Percentiles rank a stretch among this genome's conserved stretches.
These are phyloP conservation scores for Pinna nobilis DNA, from an alignment of 1,140 invertebrate species.

Conservation along the genomic window DNA sequence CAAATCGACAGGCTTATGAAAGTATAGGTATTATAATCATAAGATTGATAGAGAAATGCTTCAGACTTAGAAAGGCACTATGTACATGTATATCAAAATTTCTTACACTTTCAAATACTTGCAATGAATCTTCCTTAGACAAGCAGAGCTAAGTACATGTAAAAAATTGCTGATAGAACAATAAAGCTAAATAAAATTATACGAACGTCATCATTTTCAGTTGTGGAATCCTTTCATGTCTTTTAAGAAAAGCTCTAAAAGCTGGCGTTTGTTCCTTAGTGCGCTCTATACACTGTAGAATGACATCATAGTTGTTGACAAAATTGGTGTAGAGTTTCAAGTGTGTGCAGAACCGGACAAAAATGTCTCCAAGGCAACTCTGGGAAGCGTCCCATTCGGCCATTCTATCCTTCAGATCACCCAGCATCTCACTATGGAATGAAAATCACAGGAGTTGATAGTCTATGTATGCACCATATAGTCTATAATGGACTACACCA, in stretches of 20 bases:
- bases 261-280: slow-evolving; percentile 63
- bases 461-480: too few relatives aligned
- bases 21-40: too few relatives aligned
- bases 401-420: slow-evolving; percentile 63
- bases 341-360: slow-evolving; percentile 66
- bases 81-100: too few relatives aligned
- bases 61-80: too few relatives aligned
- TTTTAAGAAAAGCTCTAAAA: slow-evolving; percentile 67
- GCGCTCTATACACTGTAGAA: slow-evolving; percentile 66
- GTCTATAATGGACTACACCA: too few relatives aligned
- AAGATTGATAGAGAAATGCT: too few relatives aligned
- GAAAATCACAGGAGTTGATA: too few relatives aligned
- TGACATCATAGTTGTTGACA: slow-evolving; percentile 69
- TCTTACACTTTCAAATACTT: too few relatives aligned
- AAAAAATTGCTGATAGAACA: background rate
- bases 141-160: background rate
- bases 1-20: too few relatives aligned
- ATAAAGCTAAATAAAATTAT: background rate
- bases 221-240: slow-evolving; percentile 64
- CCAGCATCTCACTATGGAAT: slow-evolving; percentile 58
- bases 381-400: slow-evolving; percentile 63
- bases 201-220: slow-evolving; percentile 70
- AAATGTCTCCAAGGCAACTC: slow-evolving; percentile 70
- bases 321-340: slow-evolving; percentile 70
- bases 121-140: background rate